These are phyloP conservation scores for Thymelicus acteon DNA, from an alignment of 2,888 invertebrate species.

Conservation along the genomic window DNA sequence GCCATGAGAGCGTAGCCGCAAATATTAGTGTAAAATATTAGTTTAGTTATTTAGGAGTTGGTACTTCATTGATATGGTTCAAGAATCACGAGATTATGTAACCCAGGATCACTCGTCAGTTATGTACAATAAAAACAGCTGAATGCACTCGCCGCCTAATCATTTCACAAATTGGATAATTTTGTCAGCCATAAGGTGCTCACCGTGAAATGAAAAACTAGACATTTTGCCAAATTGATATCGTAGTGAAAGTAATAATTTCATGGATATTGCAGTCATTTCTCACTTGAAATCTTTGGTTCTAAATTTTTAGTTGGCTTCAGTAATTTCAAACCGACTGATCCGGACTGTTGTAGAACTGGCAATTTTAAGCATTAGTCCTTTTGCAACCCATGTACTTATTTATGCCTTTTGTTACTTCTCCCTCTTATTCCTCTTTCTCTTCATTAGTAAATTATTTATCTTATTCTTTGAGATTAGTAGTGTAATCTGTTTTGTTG, in stretches of 20 bases:
- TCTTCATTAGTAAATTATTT: too few relatives aligned
- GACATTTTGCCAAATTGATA: conserved; percentile 25
- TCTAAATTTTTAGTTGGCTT: background rate
- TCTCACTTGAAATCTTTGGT: conserved; percentile 6
- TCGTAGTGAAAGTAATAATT: conserved; percentile 18
- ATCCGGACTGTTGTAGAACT: too few relatives aligned
- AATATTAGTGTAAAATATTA: background rate
- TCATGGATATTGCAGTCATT: background rate
- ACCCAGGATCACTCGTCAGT: too few relatives aligned
- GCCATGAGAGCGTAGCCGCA: too few relatives aligned
- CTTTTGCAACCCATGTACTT: too few relatives aligned
- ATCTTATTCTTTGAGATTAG: too few relatives aligned
- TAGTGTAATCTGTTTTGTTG: too few relatives aligned
- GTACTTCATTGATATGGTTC: too few relatives aligned
- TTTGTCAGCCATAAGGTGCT: background rate
- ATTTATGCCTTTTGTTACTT: too few relatives aligned
- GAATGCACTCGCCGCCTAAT: conserved; percentile 4
- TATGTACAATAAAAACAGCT: background rate
- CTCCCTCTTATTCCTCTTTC: too few relatives aligned
- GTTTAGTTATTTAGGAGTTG: background rate
- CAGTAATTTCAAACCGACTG: background rate
- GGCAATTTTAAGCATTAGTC: too few relatives aligned
- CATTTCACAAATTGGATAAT: conserved; percentile 9
- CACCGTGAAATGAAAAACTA: conserved; percentile 26
- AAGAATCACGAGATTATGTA: too few relatives aligned